These are phyloP conservation scores for Phoenicopterus ruber DNA, from an alignment of 2,113 vertebrate species.

Conservation along the genomic window DNA sequence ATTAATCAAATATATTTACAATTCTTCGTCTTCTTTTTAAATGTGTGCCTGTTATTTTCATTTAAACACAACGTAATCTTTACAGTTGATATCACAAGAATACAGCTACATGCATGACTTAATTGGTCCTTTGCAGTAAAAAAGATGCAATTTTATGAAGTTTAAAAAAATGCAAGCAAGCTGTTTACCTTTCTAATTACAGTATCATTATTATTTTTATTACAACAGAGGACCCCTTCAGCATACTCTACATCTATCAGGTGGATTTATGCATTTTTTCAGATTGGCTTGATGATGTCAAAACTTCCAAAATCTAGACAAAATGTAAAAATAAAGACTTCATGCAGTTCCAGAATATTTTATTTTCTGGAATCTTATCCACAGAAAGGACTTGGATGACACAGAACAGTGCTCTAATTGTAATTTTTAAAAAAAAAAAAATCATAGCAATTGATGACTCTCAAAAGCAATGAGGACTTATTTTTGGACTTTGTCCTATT, in stretches of 20 bases:
- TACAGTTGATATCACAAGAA: constrained; percentile 56
- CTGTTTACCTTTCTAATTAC: constrained; percentile 22
- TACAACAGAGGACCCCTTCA: not conserved
- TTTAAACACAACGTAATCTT: constrained; percentile 63
- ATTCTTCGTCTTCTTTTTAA: constrained; percentile 54
- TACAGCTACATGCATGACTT: constrained; percentile 66
- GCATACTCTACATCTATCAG: not conserved
- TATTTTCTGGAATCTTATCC: not conserved
- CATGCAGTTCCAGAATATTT: not conserved
- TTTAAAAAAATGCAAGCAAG: constrained; percentile 46
- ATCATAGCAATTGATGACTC: not conserved
- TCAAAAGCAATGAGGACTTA: not conserved
- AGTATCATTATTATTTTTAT: not conserved
- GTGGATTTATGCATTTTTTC: not conserved
- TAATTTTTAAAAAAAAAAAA: not conserved
- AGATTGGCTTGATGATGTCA: not conserved
- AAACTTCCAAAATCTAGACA: constrained; percentile 6
- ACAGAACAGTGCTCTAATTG: not conserved
- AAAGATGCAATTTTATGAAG: constrained; percentile 37
- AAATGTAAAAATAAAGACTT: not conserved
- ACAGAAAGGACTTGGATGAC: not conserved
- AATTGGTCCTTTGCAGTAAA: constrained; percentile 60
- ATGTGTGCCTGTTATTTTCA: constrained; percentile 54
- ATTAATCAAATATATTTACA: constrained; percentile 77
- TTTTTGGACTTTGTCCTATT: constrained; percentile 2